Evolutionary conservation across 2,888 invertebrate species (phyloP).

Genomic region (Drosophila anomalipes): DNA sequence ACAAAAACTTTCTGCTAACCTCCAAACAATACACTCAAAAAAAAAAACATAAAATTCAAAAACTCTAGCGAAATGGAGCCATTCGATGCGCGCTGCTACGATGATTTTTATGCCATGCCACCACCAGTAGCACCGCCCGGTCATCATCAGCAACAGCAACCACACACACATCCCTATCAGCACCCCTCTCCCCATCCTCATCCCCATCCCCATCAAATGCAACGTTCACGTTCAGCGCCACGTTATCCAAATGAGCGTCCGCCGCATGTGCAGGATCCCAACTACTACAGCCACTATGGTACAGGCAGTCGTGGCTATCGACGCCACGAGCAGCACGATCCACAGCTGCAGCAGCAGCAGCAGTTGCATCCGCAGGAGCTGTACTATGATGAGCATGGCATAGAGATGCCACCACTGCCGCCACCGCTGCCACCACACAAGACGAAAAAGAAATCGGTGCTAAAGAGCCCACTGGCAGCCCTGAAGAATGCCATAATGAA

Average conservation of each 20-base stretch:
- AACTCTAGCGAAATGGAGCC: slow-evolving; percentile 85
- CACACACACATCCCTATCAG: slow-evolving; percentile 5
- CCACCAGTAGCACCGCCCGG: slow-evolving; percentile 54
- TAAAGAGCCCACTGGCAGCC: slow-evolving; percentile 84
- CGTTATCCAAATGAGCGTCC: slow-evolving; percentile 73
- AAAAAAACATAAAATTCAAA: slow-evolving; percentile 25
- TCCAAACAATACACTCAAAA: slow-evolving; percentile 4
- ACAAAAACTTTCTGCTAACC: slow-evolving; percentile 49
- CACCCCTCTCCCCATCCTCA: slow-evolving; percentile 25
- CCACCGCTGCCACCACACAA: slow-evolving; percentile 77
- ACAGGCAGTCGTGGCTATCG: slow-evolving; percentile 47
- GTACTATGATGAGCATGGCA: slow-evolving; percentile 77
- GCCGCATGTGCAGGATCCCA: slow-evolving; percentile 71
- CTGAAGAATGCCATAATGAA: slow-evolving; percentile 85
- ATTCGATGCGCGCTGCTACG: slow-evolving; percentile 83
- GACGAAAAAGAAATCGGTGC: slow-evolving; percentile 84
- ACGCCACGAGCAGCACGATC: slow-evolving; percentile 32
- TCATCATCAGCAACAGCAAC: slow-evolving; percentile 22
- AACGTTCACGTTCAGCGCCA: slow-evolving; percentile 75
- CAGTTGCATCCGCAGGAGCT: slow-evolving; percentile 50
- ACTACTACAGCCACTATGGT: slow-evolving; percentile 74
- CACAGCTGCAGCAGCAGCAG: neutral
- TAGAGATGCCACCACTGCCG: slow-evolving; percentile 76
- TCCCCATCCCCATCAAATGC: slow-evolving; percentile 60
- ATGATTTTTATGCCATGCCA: slow-evolving; percentile 82